These are phyloP conservation scores for Agriopis aurantiaria DNA, from an alignment of 2,888 invertebrate species.

Conservation along the genomic window DNA sequence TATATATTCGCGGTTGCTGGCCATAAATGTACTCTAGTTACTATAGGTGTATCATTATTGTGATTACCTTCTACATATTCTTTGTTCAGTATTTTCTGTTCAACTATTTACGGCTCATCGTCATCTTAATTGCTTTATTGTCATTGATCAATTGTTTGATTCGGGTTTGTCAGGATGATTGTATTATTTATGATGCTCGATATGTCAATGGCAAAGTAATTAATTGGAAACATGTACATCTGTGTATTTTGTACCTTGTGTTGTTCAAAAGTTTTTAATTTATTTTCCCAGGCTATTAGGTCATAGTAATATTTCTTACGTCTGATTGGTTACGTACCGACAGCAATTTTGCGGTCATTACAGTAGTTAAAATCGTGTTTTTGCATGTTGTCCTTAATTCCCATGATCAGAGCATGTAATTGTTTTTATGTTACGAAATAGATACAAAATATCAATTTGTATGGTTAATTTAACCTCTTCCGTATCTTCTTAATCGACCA, in stretches of 20 bases:
- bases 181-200: constrained; percentile 47
- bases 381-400: constrained; percentile 19
- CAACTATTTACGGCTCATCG: constrained; percentile 28
- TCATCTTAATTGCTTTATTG: constrained; percentile 76
- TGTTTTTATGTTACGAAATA: constrained; percentile 31
- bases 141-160: constrained; percentile 60
- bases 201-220: constrained; percentile 47
- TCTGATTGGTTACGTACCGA: constrained; percentile 16
- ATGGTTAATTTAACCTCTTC: constrained; percentile 71
- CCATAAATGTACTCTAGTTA: constrained; percentile 15
- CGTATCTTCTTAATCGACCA: constrained; percentile 69
- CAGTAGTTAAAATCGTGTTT: constrained; percentile 9
- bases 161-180: constrained; percentile 61
- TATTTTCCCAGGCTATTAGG: constrained; percentile 8
- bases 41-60: constrained; percentile 21
- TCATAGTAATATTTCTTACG: constrained; percentile 6
- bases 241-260: neutral
- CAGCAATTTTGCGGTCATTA: constrained; percentile 10
- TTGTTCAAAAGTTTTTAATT: neutral
- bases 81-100: constrained; percentile 67
- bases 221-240: constrained; percentile 29
- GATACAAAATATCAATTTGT: constrained; percentile 59
- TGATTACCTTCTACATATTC: constrained; percentile 64
- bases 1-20: constrained; percentile 50
- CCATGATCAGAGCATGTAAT: constrained; percentile 22